Evolutionary conservation across 2,113 vertebrate species (phyloP).

Genomic region (Vicugna pacos): DNA sequence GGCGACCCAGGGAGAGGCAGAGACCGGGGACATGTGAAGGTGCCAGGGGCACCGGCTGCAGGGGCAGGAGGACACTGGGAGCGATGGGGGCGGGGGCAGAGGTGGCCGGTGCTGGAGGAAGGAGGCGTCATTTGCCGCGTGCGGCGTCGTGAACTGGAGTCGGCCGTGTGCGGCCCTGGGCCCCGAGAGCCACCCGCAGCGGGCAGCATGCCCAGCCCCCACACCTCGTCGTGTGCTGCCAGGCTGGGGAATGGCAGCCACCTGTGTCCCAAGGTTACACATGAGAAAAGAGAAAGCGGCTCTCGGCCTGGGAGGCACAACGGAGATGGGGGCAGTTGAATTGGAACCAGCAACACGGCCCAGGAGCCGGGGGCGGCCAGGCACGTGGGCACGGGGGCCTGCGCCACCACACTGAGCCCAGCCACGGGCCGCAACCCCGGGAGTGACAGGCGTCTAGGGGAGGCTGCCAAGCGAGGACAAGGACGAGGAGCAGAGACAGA

Average conservation of each 20-base stretch:
- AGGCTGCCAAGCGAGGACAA: not conserved
- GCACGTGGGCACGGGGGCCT: rapidly evolving
- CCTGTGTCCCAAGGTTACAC: not conserved
- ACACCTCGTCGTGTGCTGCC: not conserved
- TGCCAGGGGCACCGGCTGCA: too few species aligned
- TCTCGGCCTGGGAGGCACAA: not conserved
- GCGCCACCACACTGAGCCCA: too few species aligned
- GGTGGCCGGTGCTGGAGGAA: too few species aligned
- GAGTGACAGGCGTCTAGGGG: too few species aligned
- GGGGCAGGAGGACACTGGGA: too few species aligned
- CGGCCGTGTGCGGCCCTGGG: not conserved
- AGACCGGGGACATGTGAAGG: too few species aligned
- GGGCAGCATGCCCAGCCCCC: not conserved
- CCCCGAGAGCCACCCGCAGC: not conserved
- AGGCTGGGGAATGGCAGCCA: not conserved
- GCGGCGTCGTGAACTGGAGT: not conserved
- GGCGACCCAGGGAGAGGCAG: too few species aligned
- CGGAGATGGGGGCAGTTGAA: not conserved
- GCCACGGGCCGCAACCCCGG: rapidly evolving
- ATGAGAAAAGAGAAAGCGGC: not conserved
- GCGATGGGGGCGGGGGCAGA: too few species aligned
- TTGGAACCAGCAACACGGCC: not conserved
- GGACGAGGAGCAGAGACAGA: too few species aligned
- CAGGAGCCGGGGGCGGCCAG: not conserved
- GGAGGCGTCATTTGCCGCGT: too few species aligned